phyloP scores from a whole-genome alignment of 2,797 vertebrate genomes.

The Macrochelys suwanniensis region DNA sequence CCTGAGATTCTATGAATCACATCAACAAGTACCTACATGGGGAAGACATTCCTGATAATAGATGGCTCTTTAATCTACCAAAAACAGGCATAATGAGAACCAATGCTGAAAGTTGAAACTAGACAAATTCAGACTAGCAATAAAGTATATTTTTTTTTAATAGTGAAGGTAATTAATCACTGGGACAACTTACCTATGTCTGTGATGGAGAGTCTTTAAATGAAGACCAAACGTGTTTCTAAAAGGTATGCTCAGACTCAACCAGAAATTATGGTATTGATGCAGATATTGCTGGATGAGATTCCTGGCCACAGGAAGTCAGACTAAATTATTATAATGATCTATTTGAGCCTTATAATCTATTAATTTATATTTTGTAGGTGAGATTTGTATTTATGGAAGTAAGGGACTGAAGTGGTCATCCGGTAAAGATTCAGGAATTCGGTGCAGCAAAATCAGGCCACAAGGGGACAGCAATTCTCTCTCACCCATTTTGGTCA shows the following conservation, averaged over 20 bases:
- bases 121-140: neutral
- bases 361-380: neutral
- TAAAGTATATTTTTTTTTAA: neutral
- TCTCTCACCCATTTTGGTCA: neutral
- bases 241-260: neutral
- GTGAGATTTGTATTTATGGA: neutral
- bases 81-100: neutral
- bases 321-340: neutral
- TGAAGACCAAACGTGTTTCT: neutral
- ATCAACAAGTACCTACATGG: neutral
- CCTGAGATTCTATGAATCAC: neutral
- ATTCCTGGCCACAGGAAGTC: neutral
- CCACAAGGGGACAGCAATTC: neutral
- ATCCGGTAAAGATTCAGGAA: neutral
- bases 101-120: neutral
- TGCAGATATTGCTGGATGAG: neutral
- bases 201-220: neutral
- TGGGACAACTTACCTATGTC: neutral
- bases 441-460: neutral
- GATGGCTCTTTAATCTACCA: neutral
- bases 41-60: constrained; percentile 18
- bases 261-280: neutral
- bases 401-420: neutral
- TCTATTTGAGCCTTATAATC: neutral
- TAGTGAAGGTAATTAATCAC: neutral